These are phyloP conservation scores for Bombus difficillimus DNA, from an alignment of 1,140 invertebrate species.

Conservation along the genomic window DNA sequence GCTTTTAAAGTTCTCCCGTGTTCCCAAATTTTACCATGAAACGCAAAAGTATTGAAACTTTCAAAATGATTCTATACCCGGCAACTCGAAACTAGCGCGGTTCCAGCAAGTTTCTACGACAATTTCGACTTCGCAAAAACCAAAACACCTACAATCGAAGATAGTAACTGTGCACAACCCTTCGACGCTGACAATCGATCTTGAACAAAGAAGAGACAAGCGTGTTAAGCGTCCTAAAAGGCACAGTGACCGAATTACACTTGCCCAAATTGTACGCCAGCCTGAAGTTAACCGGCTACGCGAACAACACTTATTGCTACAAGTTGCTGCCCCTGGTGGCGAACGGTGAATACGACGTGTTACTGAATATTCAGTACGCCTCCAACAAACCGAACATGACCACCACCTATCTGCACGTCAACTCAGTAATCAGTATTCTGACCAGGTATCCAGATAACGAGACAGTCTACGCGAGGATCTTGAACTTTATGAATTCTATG, in stretches of 20 bases:
- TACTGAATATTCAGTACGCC: slow-evolving; percentile 28
- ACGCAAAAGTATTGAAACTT: too few species aligned
- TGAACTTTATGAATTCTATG: slow-evolving; percentile 14
- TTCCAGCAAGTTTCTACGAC: background rate
- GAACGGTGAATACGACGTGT: slow-evolving; percentile 1
- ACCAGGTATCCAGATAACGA: slow-evolving; percentile 3
- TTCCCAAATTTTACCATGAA: too few species aligned
- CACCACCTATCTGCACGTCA: slow-evolving; percentile 20
- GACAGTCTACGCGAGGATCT: slow-evolving; percentile 2
- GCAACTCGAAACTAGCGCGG: too few species aligned
- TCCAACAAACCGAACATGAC: slow-evolving; percentile 19
- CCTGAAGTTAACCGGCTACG: background rate
- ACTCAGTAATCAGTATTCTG: slow-evolving; percentile 5
- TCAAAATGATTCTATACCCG: too few species aligned
- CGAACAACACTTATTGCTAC: background rate
- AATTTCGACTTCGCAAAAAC: slow-evolving; percentile 30
- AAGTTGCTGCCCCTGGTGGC: background rate
- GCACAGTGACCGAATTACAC: background rate
- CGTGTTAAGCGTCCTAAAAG: background rate
- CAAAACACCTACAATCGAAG: background rate
- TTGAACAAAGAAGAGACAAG: too few species aligned
- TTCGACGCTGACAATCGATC: background rate
- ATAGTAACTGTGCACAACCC: background rate
- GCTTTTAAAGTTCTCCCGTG: too few species aligned
- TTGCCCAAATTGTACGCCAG: slow-evolving; percentile 16